phyloP scores from a whole-genome alignment of 2,888 invertebrate genomes.

The Alcis repandata region DNA sequence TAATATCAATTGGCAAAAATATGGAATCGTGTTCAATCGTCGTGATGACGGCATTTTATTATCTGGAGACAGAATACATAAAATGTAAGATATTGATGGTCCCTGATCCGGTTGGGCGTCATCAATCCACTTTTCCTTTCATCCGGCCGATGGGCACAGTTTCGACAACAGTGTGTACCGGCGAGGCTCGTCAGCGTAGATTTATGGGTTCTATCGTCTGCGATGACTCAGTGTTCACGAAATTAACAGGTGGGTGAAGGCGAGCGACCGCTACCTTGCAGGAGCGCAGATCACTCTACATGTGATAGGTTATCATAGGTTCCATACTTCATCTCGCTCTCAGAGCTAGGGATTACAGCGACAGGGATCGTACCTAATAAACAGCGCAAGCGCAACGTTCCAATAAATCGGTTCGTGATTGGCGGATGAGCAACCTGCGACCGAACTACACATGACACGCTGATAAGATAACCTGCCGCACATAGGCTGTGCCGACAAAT shows the following conservation, averaged over 20 bases:
- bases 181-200: slow-evolving; percentile 18
- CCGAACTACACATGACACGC: slow-evolving; percentile 48
- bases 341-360: no score
- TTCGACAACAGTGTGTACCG: neutral
- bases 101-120: slow-evolving; percentile 5
- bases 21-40: neutral
- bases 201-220: slow-evolving; percentile 30
- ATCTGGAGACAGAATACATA: neutral
- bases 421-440: slow-evolving; percentile 55
- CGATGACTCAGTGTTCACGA: slow-evolving; percentile 51
- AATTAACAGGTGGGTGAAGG: slow-evolving; percentile 74
- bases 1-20: neutral
- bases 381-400: slow-evolving; percentile 38
- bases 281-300: neutral
- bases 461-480: slow-evolving; percentile 62
- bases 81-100: slow-evolving; percentile 6
- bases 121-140: slow-evolving; percentile 37
- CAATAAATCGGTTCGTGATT: slow-evolving; percentile 48
- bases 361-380: neutral
- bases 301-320: neutral
- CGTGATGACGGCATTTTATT: neutral
- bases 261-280: slow-evolving; percentile 50
- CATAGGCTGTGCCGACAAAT: neutral
- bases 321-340: no score
- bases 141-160: slow-evolving; percentile 7